Base-by-base conservation (phyloP, 2,113 vertebrate genomes). In the Mesocricetus auratus region DNA sequence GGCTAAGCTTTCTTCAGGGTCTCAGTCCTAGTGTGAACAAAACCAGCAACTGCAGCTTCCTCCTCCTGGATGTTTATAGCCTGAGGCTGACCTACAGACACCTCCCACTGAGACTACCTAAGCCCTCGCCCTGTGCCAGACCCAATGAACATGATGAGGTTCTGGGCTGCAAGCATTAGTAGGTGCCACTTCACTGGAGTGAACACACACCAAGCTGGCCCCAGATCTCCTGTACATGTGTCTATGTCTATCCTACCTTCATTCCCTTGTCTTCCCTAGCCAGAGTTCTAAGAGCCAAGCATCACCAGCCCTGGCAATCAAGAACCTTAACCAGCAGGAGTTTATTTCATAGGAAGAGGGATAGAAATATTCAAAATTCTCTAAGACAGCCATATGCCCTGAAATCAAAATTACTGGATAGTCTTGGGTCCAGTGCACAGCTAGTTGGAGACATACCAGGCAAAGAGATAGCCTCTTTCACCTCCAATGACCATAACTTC, bases 401-500 rank as follows among this genome's bases (percentile, higher is more conserved):
- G 42, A 62, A 3, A 58, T 29, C 91, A 75, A 89, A 78, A 68
- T 68, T 42, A 36, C 15, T 66, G 24, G 10, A 47, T 11, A 24
- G 3, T 39, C 69, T 19, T 4, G 82, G 19, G 7, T 42, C 79
- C 93, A 36, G 83, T 10, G n/a, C 58, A 42, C n/a, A 73, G 56
- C 47, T 5, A 69, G 62, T 50, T 91, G 64, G 81, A 93, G 47
- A 78, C 6, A 12, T 0, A 17, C 36, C 73, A 92, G 85, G 31
- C 66, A 81, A 78, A 85, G 45, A 82, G 42, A 90, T 47, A 8
- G 26, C 26, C 22, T 53, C 5, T 68, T 45, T 68, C 22, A 42
- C 77, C 26, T 77, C 81, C 87, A 45, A 82, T 60, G 85, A 74
- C 58, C 58, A 71, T 60, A 92, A 90, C 58, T 66, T 94, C 81